Conservation (phyloP, 2,888 invertebrate genomes). For the Gandaritis pyraliata region DNA sequence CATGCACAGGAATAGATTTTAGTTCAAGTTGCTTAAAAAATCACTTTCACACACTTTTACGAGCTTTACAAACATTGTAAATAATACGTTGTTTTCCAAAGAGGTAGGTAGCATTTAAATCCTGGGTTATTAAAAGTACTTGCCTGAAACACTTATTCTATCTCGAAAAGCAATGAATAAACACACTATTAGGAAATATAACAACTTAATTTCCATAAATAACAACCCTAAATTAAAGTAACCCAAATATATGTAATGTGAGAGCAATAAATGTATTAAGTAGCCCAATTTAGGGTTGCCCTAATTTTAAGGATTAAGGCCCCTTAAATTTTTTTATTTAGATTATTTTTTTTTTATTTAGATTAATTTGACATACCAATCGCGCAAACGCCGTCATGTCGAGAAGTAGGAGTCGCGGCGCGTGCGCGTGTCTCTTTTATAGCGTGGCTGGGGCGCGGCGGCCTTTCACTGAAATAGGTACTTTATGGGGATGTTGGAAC, state of each 20-base stretch:
- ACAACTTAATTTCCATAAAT: background rate
- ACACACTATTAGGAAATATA: too few relatives aligned
- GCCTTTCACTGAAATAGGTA: slow-evolving; percentile 69
- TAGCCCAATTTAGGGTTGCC: background rate
- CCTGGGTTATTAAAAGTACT: background rate
- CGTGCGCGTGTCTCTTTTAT: slow-evolving; percentile 70
- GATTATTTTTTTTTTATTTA: slow-evolving; percentile 42
- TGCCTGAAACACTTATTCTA: too few relatives aligned
- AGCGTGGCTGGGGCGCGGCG: slow-evolving; percentile 56
- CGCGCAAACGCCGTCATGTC: slow-evolving; percentile 73
- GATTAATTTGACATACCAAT: slow-evolving; percentile 72
- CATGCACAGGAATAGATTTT: background rate
- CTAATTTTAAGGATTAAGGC: background rate
- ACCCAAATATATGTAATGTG: too few relatives aligned
- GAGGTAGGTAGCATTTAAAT: background rate
- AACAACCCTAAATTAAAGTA: background rate
- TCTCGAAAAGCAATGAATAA: too few relatives aligned
- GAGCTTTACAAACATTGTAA: too few relatives aligned
- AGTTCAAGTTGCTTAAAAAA: background rate
- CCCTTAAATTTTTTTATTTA: too few relatives aligned
- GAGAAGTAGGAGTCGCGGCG: slow-evolving; percentile 77
- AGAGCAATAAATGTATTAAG: too few relatives aligned
- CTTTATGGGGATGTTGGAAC: slow-evolving; percentile 57
- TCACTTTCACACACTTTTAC: background rate
- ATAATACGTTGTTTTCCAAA: background rate